These are phyloP conservation scores for Pristionchus japonicus DNA, from an alignment of 2,888 invertebrate genomes.

Conservation along the genomic window DNA sequence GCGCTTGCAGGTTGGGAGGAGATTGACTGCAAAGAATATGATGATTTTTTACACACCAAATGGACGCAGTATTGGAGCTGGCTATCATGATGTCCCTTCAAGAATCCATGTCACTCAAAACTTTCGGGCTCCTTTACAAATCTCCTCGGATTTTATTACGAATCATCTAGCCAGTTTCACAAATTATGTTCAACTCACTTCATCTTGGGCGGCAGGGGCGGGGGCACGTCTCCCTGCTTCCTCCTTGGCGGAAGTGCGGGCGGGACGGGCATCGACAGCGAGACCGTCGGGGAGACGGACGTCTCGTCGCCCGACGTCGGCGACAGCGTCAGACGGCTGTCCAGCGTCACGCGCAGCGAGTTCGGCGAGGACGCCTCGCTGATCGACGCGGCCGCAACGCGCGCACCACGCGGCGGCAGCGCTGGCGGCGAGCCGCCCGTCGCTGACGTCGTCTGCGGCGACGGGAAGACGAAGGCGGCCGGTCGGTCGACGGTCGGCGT, in stretches of 20 bases:
- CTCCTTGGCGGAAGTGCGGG: constrained; percentile 60
- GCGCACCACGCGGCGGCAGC: constrained; percentile 18
- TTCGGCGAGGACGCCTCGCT: constrained; percentile 28
- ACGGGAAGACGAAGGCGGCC: constrained; percentile 49
- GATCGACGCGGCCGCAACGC: not conserved
- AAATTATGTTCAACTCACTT: not conserved
- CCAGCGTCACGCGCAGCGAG: constrained; percentile 54
- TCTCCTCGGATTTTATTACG: too few species aligned
- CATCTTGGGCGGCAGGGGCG: constrained; percentile 50
- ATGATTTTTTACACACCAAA: too few species aligned
- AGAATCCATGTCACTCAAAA: not conserved
- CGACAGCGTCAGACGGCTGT: constrained; percentile 42
- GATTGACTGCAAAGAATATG: not conserved
- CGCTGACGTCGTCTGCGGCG: constrained; percentile 21
- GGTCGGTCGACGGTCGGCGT: constrained; percentile 34
- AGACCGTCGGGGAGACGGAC: constrained; percentile 59
- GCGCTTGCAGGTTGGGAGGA: constrained; percentile 30
- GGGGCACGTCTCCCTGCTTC: constrained; percentile 36
- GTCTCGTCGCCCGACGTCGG: constrained; percentile 1
- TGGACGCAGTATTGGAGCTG: too few species aligned
- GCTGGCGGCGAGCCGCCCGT: constrained; percentile 45
- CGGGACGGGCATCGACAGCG: constrained; percentile 58
- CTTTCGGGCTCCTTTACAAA: too few species aligned
- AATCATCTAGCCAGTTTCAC: not conserved
- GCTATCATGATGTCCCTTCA: not conserved